Conservation (phyloP, 2,797 vertebrate genomes). For the Microcaecilia unicolor region DNA sequence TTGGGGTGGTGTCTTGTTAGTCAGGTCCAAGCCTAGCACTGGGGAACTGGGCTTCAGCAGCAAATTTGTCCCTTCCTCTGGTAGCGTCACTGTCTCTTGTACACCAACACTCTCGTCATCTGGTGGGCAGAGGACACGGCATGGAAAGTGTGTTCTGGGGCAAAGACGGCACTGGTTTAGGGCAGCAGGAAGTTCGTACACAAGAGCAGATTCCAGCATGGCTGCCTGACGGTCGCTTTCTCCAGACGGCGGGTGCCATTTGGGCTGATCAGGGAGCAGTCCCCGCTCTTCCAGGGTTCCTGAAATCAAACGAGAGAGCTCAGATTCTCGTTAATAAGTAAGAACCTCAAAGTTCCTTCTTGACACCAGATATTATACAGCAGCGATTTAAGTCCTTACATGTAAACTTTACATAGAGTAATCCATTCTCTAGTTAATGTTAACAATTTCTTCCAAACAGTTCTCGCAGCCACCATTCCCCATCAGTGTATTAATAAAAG, state of each 20-base stretch:
- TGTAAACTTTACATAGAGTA: too few relatives aligned
- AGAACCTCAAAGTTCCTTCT: too few relatives aligned
- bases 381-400: too few relatives aligned
- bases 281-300: conserved; percentile 64
- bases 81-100: conserved; percentile 4
- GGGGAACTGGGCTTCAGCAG: conserved; percentile 11
- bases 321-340: too few relatives aligned
- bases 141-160: conserved; percentile 28
- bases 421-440: too few relatives aligned
- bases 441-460: too few relatives aligned
- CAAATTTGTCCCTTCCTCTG: conserved; percentile 44
- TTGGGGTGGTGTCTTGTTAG: too few relatives aligned
- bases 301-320: conserved; percentile 21
- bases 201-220: conserved; percentile 2
- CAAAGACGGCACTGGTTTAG: conserved; percentile 33
- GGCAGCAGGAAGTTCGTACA: conserved; percentile 30
- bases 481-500: too few relatives aligned
- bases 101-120: conserved; percentile 16
- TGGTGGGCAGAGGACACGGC: conserved; percentile 49
- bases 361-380: too few relatives aligned
- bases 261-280: conserved; percentile 13
- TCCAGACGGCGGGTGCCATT: not conserved
- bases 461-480: too few relatives aligned
- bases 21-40: not conserved
- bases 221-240: not conserved